phyloP scores from a whole-genome alignment of 2,888 invertebrate species.

The Parnassius mnemosyne region DNA sequence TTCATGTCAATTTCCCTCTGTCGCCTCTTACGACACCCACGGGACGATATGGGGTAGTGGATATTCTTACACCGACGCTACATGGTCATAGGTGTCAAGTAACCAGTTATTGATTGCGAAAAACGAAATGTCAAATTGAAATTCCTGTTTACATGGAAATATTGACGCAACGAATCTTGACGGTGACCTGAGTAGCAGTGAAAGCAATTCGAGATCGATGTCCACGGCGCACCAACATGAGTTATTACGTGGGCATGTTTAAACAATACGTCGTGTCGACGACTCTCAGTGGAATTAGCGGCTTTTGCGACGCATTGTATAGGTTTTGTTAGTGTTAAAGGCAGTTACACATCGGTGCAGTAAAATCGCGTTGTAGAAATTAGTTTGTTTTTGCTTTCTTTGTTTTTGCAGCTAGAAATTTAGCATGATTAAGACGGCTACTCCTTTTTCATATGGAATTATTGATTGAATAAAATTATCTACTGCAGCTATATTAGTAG shows the following conservation, averaged over 20 bases:
- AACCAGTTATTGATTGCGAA: constrained; percentile 6
- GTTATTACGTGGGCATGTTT: constrained; percentile 15
- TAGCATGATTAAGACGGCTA: too few species aligned
- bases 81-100: background rate
- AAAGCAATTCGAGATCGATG: constrained; percentile 8
- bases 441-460: too few species aligned
- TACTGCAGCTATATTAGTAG: too few species aligned
- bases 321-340: constrained; percentile 1
- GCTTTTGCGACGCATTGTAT: constrained; percentile 9
- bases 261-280: constrained; percentile 21
- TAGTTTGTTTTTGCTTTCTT: too few species aligned
- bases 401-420: too few species aligned
- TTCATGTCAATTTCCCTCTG: too few species aligned
- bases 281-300: constrained; percentile 12
- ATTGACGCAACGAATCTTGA: constrained; percentile 6
- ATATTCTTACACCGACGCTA: too few species aligned
- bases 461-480: too few species aligned
- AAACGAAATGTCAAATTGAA: constrained; percentile 14
- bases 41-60: too few species aligned
- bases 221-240: background rate
- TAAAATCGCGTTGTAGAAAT: background rate
- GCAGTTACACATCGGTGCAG: background rate
- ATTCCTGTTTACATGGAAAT: constrained; percentile 3
- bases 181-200: constrained; percentile 9
- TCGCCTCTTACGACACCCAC: too few species aligned